Conservation (phyloP, 2,888 invertebrate genomes). For the Altica lythri region DNA sequence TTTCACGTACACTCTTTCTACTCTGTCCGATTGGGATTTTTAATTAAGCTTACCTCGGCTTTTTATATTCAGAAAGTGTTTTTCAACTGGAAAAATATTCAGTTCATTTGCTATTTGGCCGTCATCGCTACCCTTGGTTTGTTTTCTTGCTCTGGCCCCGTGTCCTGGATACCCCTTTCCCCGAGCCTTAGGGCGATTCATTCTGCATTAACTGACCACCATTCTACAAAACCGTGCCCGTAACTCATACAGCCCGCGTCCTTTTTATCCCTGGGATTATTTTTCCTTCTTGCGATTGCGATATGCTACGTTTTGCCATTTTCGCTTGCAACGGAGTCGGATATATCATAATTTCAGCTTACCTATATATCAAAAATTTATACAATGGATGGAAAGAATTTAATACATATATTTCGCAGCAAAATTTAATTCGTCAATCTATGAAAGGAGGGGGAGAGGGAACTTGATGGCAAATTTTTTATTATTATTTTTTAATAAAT, state of each 20-base stretch:
- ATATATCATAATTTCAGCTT: too few species aligned
- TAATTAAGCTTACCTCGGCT: constrained; percentile 56
- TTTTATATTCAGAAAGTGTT: constrained; percentile 56
- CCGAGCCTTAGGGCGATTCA: constrained; percentile 18
- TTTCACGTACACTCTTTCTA: constrained; percentile 51
- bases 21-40: constrained; percentile 55
- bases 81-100: constrained; percentile 56
- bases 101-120: constrained; percentile 56
- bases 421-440: too few species aligned
- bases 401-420: too few species aligned
- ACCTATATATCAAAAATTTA: constrained; percentile 2
- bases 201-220: constrained; percentile 44
- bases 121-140: constrained; percentile 51
- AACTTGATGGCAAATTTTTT: too few species aligned
- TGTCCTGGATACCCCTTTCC: constrained; percentile 25
- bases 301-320: constrained; percentile 1
- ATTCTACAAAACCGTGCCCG: constrained; percentile 17
- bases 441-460: too few species aligned
- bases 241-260: constrained; percentile 12
- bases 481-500: too few species aligned
- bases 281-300: constrained; percentile 22
- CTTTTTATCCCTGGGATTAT: constrained; percentile 26
- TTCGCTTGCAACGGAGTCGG: too few species aligned
- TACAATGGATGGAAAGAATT: too few species aligned
- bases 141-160: constrained; percentile 47